phyloP scores from a whole-genome alignment of 30 jellyfish, hydroid and myxozoan genomes.

The Cassiopea xamachana region DNA sequence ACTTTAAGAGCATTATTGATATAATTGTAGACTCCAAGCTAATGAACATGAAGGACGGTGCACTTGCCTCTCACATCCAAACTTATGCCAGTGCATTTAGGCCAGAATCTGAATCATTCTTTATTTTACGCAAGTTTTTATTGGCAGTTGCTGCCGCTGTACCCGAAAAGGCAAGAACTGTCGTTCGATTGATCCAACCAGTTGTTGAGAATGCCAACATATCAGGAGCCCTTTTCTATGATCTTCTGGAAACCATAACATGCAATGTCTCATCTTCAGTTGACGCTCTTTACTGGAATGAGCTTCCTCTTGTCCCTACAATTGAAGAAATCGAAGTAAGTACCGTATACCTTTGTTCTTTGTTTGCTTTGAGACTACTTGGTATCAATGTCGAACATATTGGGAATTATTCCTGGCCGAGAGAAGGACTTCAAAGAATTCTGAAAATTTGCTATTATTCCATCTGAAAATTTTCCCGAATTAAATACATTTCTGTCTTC shows the following conservation, averaged over 20 bases:
- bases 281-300: conserved; percentile 26
- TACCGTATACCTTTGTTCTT: too few species aligned
- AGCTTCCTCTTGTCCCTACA: conserved; percentile 17
- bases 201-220: not conserved
- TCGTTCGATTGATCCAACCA: conserved; percentile 22
- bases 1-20: conserved; percentile 6
- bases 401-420: too few species aligned
- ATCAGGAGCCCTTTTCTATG: not conserved
- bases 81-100: not conserved
- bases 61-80: not conserved
- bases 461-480: too few species aligned
- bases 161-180: conserved; percentile 36
- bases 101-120: not conserved
- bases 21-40: conserved; percentile 17
- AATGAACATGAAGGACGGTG: not conserved
- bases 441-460: too few species aligned
- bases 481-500: too few species aligned
- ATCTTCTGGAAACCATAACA: conserved; percentile 7
- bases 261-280: not conserved
- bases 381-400: too few species aligned
- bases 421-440: too few species aligned
- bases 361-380: too few species aligned
- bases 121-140: not conserved
- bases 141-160: not conserved
- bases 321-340: conserved; percentile 1